phyloP scores from a whole-genome alignment of 2,888 invertebrate species.

The Rhabditoides inermis region DNA sequence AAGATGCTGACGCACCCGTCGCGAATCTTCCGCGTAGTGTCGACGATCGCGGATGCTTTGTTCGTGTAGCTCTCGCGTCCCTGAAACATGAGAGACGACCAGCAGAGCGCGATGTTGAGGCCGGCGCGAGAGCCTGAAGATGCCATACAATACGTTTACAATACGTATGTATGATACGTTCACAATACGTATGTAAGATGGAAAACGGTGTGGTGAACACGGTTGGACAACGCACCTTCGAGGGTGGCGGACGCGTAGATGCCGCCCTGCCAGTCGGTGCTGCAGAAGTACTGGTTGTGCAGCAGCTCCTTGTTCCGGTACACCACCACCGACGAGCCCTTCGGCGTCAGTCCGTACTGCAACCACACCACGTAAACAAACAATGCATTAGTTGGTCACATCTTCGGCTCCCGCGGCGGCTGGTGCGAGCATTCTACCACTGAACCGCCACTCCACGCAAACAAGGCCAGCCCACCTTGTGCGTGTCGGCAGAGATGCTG shows the following conservation, averaged over 20 bases:
- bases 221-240: constrained; percentile 51
- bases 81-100: constrained; percentile 85
- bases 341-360: constrained; percentile 89
- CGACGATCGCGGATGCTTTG: constrained; percentile 72
- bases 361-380: background rate
- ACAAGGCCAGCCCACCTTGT: constrained; percentile 83
- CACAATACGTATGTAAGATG: constrained; percentile 64
- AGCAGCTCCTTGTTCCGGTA: constrained; percentile 71
- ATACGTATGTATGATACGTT: constrained; percentile 74
- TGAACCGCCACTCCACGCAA: too few relatives aligned
- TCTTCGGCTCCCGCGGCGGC: too few relatives aligned
- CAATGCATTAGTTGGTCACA: too few relatives aligned
- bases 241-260: constrained; percentile 92
- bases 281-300: constrained; percentile 81
- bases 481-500: constrained; percentile 93
- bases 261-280: constrained; percentile 95
- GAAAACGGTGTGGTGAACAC: background rate
- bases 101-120: constrained; percentile 85
- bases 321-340: constrained; percentile 84
- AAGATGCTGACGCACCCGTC: constrained; percentile 61
- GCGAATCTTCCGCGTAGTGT: constrained; percentile 72
- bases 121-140: constrained; percentile 58
- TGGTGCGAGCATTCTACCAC: too few relatives aligned
- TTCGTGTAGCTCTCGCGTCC: constrained; percentile 75
- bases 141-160: constrained; percentile 19